A percentile compares a stretch with the other conserved stretches of the same genome.
Evolutionary conservation across 1,140 invertebrate genomes (phyloP).

Genomic region (Lerema accius): DNA sequence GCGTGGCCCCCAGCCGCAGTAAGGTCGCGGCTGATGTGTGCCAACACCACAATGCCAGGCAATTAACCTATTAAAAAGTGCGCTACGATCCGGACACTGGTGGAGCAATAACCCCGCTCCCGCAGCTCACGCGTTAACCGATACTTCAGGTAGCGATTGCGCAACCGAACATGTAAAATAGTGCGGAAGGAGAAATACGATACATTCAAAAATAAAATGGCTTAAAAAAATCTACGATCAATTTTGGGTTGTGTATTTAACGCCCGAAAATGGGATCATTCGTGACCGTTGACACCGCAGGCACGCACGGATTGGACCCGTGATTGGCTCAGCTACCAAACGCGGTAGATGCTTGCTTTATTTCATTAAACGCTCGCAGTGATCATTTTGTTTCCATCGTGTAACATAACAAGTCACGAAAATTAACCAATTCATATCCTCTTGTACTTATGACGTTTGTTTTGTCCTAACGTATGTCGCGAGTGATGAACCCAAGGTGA

Average conservation of each 20-base stretch:
- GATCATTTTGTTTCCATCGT: not conserved
- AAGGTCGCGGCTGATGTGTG: conserved; percentile 75
- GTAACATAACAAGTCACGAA: not conserved
- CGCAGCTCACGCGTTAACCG: conserved; percentile 51
- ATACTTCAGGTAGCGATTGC: conserved; percentile 39
- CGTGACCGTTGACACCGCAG: conserved; percentile 5
- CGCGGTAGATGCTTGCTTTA: not conserved
- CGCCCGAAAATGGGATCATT: not conserved
- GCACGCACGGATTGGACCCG: conserved; percentile 10
- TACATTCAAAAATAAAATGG: conserved; percentile 18
- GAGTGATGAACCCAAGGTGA: conserved; percentile 70
- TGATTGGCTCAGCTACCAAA: conserved; percentile 3
- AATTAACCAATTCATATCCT: not conserved
- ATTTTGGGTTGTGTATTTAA: conserved; percentile 13
- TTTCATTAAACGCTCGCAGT: too few species aligned
- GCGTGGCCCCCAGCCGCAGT: conserved; percentile 69
- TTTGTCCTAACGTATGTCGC: conserved; percentile 50
- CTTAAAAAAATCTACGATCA: not conserved
- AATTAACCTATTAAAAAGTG: conserved; percentile 79
- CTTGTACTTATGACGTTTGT: conserved; percentile 25
- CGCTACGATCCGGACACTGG: conserved; percentile 51
- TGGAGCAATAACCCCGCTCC: conserved; percentile 64
- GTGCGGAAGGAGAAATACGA: conserved; percentile 21
- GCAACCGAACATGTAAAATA: conserved; percentile 22
- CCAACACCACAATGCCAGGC: conserved; percentile 76